Evolutionary conservation across 2,797 vertebrate species (phyloP).

Genomic region (Dryobates pubescens): DNA sequence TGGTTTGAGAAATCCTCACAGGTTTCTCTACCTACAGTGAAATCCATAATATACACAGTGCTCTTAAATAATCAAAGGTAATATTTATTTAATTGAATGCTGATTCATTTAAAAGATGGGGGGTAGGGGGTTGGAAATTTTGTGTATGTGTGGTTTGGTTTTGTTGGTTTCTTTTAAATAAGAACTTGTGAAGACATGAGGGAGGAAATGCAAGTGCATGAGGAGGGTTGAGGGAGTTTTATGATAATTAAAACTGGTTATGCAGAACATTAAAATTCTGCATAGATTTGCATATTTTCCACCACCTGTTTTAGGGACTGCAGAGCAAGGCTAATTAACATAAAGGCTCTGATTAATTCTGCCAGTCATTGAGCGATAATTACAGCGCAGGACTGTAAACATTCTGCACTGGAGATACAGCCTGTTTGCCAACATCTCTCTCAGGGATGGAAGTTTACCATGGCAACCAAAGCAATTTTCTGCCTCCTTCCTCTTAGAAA

Average conservation of each 20-base stretch:
- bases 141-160: not conserved
- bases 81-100: constrained; percentile 12
- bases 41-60: not conserved
- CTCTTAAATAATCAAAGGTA: constrained; percentile 12
- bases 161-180: not conserved
- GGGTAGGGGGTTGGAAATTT: not conserved
- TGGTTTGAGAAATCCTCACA: constrained; percentile 13
- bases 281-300: constrained; percentile 99
- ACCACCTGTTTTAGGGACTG: constrained; percentile 99
- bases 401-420: constrained; percentile 81
- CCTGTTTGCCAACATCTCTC: constrained; percentile 87
- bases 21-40: not conserved
- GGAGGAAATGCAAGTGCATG: constrained; percentile 71
- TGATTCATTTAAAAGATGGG: not conserved
- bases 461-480: constrained; percentile 83
- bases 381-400: constrained; percentile 85
- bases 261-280: constrained; percentile 96
- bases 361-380: constrained; percentile 85
- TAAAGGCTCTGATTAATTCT: constrained; percentile 96
- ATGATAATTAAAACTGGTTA: constrained; percentile 92
- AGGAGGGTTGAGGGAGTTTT: constrained; percentile 79
- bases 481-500: constrained; percentile 77
- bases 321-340: constrained; percentile 95
- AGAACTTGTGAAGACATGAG: constrained; percentile 61
- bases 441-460: constrained; percentile 81